Evolutionary conservation across 1,140 invertebrate genomes (phyloP).

Genomic region (Pomacea maculata): DNA sequence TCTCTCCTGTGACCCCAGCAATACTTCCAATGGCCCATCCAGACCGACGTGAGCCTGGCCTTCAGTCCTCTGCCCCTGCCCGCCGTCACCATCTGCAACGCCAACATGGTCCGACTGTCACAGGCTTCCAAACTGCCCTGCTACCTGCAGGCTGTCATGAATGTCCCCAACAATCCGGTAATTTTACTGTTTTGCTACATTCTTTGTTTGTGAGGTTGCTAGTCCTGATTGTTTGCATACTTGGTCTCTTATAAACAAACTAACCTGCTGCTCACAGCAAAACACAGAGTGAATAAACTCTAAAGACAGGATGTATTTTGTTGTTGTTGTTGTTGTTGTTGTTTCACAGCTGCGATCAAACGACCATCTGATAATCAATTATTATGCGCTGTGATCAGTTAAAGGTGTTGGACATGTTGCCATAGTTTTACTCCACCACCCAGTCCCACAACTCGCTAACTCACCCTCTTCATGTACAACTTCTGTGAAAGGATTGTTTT

Average conservation of each 20-base stretch:
- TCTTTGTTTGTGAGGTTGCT: no score
- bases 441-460: neutral
- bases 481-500: neutral
- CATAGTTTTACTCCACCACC: no score
- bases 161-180: neutral
- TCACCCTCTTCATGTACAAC: neutral
- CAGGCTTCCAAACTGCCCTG: slow-evolving; percentile 11
- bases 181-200: neutral
- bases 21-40: neutral
- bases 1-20: neutral
- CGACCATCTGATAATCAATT: no score
- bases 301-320: no score
- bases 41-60: slow-evolving; percentile 1
- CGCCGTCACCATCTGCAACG: slow-evolving; percentile 16
- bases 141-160: neutral
- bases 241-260: no score
- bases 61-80: slow-evolving; percentile 17
- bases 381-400: no score
- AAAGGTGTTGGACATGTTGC: no score
- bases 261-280: no score
- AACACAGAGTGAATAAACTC: no score
- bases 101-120: neutral
- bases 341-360: no score
- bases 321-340: no score
- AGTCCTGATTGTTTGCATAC: no score